Conservation (phyloP, 2,113 vertebrate genomes). For the Oryzias curvinotus region DNA sequence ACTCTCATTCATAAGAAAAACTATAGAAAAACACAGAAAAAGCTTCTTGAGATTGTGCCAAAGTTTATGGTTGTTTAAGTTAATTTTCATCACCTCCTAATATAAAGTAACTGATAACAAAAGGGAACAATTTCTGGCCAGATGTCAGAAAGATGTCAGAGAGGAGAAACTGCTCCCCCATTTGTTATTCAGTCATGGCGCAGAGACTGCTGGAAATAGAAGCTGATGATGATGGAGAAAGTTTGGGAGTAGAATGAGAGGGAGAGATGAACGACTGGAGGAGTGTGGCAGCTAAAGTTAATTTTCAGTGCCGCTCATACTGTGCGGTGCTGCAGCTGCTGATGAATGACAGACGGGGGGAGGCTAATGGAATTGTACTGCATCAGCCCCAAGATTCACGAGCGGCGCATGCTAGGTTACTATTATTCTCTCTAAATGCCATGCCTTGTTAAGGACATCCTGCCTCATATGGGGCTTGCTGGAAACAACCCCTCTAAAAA, state of each 20-base stretch:
- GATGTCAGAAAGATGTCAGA: slow-evolving; percentile 59
- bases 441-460: slow-evolving; percentile 60
- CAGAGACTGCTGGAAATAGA: slow-evolving; percentile 67
- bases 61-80: background rate
- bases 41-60: too few relatives aligned
- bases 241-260: slow-evolving; percentile 15
- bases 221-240: slow-evolving; percentile 66
- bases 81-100: slow-evolving; percentile 43
- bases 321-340: slow-evolving; percentile 63
- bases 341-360: slow-evolving; percentile 71
- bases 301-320: slow-evolving; percentile 56
- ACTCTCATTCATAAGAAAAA: too few relatives aligned
- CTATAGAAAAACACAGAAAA: too few relatives aligned
- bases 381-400: slow-evolving; percentile 51
- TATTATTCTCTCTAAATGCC: slow-evolving; percentile 66
- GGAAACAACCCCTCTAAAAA: slow-evolving; percentile 27
- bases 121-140: slow-evolving; percentile 68
- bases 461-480: slow-evolving; percentile 35
- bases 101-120: slow-evolving; percentile 47
- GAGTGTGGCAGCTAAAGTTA: slow-evolving; percentile 35
- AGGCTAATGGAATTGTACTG: slow-evolving; percentile 68
- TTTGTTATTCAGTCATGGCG: slow-evolving; percentile 62
- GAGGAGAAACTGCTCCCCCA: slow-evolving; percentile 30
- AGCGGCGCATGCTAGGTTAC: slow-evolving; percentile 47
- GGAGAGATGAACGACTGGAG: slow-evolving; percentile 21